phyloP scores from a whole-genome alignment of 2,888 invertebrate genomes.

The Drosophila kuntzei region DNA sequence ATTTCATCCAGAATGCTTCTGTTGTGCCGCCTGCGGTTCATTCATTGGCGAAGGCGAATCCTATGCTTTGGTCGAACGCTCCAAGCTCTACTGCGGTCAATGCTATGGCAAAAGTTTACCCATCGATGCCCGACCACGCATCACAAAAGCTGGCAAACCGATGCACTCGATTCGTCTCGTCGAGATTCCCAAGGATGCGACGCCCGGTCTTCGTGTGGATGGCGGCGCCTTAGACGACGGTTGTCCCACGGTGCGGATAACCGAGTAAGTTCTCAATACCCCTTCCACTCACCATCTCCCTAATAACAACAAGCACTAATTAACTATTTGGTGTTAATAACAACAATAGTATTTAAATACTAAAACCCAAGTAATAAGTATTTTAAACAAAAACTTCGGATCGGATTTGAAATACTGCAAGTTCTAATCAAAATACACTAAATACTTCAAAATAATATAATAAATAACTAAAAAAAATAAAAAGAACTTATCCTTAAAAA shows the following conservation, averaged over 20 bases:
- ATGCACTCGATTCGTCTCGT: constrained; percentile 94
- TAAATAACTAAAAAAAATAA: no score
- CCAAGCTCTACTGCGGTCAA: constrained; percentile 93
- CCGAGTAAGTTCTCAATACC: constrained; percentile 87
- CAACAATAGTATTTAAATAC: constrained; percentile 7
- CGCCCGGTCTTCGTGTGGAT: constrained; percentile 88
- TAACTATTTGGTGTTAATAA: not conserved
- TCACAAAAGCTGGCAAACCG: constrained; percentile 85
- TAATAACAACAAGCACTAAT: constrained; percentile 2
- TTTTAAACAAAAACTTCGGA: not conserved
- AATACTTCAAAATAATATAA: no score
- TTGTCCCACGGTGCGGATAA: constrained; percentile 89
- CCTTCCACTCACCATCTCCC: not conserved
- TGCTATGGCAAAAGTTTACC: constrained; percentile 88
- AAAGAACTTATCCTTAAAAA: no score
- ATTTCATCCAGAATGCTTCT: constrained; percentile 98
- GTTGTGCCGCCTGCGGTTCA: constrained; percentile 92
- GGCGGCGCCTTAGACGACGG: constrained; percentile 75
- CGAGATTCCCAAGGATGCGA: constrained; percentile 89
- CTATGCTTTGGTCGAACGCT: constrained; percentile 95
- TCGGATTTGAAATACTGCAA: not conserved
- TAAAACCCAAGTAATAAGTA: not conserved
- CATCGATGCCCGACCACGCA: constrained; percentile 57
- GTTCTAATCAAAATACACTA: not conserved
- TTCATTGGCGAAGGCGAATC: constrained; percentile 97